A percentile compares a stretch with the other conserved stretches of the same genome.
Conservation (phyloP, 2,888 invertebrate species). For the Himalopsyche anomala region DNA sequence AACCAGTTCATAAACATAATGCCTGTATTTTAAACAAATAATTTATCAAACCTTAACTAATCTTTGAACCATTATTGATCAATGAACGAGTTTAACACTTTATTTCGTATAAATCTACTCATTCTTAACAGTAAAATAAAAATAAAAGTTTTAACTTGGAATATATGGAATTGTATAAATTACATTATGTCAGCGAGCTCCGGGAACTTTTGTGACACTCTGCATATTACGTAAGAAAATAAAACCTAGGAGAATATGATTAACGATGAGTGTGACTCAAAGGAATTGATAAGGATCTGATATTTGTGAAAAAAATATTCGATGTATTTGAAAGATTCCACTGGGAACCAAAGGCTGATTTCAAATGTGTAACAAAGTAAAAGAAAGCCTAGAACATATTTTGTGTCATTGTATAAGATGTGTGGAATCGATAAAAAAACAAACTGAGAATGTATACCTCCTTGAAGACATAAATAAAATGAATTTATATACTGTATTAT, state of each 20-base stretch:
- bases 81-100: too few relatives aligned
- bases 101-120: too few relatives aligned
- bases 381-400: not conserved
- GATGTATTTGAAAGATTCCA: conserved; percentile 15
- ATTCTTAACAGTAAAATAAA: too few relatives aligned
- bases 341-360: conserved; percentile 2
- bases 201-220: not conserved
- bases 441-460: too few relatives aligned
- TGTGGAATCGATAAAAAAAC: not conserved
- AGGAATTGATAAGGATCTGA: not conserved
- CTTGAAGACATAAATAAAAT: too few relatives aligned
- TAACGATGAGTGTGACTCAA: not conserved
- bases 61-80: too few relatives aligned
- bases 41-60: too few relatives aligned
- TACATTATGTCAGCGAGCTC: not conserved
- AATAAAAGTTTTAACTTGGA: too few relatives aligned
- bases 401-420: not conserved
- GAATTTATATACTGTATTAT: too few relatives aligned
- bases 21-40: too few relatives aligned
- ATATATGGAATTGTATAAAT: not conserved
- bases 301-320: not conserved
- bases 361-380: not conserved
- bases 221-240: not conserved
- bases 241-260: not conserved
- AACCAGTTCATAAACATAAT: too few relatives aligned